A percentile compares a stretch with the other conserved stretches of the same genome.
Evolutionary conservation across 2,888 invertebrate species (phyloP).

Genomic region (Tenthredo livida): DNA sequence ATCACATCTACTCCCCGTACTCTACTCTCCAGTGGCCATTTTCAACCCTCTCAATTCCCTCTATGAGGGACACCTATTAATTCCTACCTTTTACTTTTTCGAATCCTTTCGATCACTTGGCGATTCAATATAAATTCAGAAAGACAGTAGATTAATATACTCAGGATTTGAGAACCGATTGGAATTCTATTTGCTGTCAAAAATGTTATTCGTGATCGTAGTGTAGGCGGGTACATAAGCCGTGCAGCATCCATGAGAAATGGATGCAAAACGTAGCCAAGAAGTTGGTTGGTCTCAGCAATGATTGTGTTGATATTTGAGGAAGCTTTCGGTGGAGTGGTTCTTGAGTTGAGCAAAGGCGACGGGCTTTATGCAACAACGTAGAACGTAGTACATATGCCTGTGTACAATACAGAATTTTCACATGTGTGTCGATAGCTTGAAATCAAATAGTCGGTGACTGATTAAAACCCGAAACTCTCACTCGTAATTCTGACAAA

Average conservation of each 20-base stretch:
- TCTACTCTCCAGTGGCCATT: constrained; percentile 10
- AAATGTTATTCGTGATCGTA: neutral
- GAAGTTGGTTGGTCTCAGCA: neutral
- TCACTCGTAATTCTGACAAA: constrained; percentile 15
- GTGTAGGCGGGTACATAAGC: neutral
- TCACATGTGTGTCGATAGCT: neutral
- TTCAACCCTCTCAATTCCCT: constrained; percentile 30
- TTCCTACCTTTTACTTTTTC: neutral
- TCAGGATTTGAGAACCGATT: neutral
- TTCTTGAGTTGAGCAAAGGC: neutral
- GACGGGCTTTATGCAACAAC: neutral
- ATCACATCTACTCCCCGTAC: constrained; percentile 30
- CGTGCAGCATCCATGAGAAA: neutral
- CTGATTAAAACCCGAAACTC: constrained; percentile 37
- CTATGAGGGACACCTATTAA: neutral
- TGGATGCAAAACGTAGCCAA: neutral
- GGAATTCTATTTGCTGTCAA: neutral
- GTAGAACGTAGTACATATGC: neutral
- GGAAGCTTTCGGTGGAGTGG: constrained; percentile 24
- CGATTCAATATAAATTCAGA: neutral
- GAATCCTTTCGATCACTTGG: neutral
- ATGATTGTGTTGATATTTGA: constrained; percentile 51
- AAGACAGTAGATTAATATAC: neutral
- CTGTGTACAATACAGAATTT: neutral
- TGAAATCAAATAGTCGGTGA: constrained; percentile 32